Evolutionary conservation across 1,140 invertebrate species (phyloP), one percentile per base, ranked within the genome.

Genomic region (Zaprionus taronus): DNA sequence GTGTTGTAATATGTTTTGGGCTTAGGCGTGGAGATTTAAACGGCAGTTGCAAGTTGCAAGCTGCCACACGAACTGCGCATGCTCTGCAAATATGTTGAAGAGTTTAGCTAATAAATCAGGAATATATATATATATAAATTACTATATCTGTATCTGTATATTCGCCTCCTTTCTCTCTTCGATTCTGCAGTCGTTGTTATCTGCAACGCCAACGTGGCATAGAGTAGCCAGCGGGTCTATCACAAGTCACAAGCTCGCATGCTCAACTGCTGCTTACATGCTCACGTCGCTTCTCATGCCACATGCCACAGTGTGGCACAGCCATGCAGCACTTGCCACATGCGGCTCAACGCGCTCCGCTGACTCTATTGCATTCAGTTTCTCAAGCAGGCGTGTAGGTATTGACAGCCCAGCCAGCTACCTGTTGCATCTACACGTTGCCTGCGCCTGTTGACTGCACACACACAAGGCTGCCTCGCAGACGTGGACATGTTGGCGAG

Each of bases 361-460:
- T 49, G 61, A 65, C 38, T 65, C 61, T 51, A 51, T 75, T 64
- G 73, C 72, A 72, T 65, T 56, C 36, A 61, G 55, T 62, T 49
- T 72, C 36, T 26, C 76, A 71, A 57, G 78, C 84, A 89, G 84
- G 85, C 85, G 84, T 89, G 84, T 89, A 90, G 84, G 81, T 83
- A 89, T 89, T 89, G 84, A 89, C 85, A 89, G 73, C 62, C 56
- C 72, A 74, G 67, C 53, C 63, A 66, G 82, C 82, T 85, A 85
- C 82, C 82, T 85, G 84, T 72, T 84, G 67, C 72, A 79, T 70
- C 73, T 72, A 63, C 77, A 69, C 47, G 71, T 57, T 26, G 81
- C 81, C 84, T 44, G 38, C 15, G 38, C 82, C 82, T 53, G 62
- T 31, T 53, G 17, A n/a, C n/a, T n/a, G n/a, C n/a, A n/a, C 28